Base-by-base conservation (phyloP, 2,113 vertebrate genomes). In the Melierax canorus region DNA sequence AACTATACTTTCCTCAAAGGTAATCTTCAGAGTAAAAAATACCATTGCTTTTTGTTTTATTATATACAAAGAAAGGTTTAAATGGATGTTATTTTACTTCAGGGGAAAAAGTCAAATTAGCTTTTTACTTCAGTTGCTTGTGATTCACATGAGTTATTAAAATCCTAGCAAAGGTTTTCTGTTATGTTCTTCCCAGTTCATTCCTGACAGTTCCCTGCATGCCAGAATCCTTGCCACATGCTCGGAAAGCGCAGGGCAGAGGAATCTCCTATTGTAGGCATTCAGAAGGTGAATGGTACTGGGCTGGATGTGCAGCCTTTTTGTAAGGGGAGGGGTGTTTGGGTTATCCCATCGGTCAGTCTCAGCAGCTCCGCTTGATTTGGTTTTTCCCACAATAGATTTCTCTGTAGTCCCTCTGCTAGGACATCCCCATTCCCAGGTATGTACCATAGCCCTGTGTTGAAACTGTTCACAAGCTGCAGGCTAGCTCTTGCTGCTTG, bases 31-130 rank as follows among this genome's bases (percentile, higher is more conserved):
- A 46, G 5, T 62, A 12, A 88, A 74, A 86, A 73, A 67, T 45
- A 39, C 10, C 7, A 19, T 41, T 80, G 12, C 9, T 17, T 83
- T 92, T 64, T 78, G 38, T 2, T 88, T 79, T 76, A 45, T 77
- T 55, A 46, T 34, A 30, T 48, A 51, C 12, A 67, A 77, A 63
- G 12, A 90, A 83, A 56, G 18, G 4, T 62, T 92, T 68, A 53
- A 82, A 74, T 91, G 34, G 30, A 30, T 62, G 34, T 58, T 64
- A 62, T 60, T 95, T 89, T 89, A 77, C 17, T 80, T 91, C 2
- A 5, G 21, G n/a, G 27, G 2, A 0, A 0, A 2, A 3, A 32
- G 11, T 30, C 5, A 51, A 69, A 72, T 58, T 60, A 68, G 46
- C 15, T 81, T 82, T 79, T 88, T 90, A 1, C 11, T 86, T 93